Base-by-base conservation (phyloP, 2,113 vertebrate species). In the Eublepharis macularius region DNA sequence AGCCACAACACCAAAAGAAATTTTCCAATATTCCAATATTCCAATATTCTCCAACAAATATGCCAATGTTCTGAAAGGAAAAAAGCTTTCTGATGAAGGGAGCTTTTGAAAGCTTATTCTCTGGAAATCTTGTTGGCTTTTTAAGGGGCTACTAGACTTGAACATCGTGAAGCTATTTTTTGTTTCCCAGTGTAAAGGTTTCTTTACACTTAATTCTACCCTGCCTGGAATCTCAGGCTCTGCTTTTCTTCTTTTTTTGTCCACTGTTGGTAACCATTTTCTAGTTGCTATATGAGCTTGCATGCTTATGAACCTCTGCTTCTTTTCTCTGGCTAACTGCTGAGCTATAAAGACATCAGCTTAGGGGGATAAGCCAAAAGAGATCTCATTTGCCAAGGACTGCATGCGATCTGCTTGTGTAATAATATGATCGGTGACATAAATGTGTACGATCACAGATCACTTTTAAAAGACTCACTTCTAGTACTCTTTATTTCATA, bases 301-400 rank as follows among this genome's bases (percentile, higher is more conserved):
- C 82, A 89, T 89, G 34, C 6, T 49, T 2, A 65, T 47, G n/a
- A 66, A 76, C n/a, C 41, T 80, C 82, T 63, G 17, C 4, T 2
- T 45, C 47, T 54, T 24, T 70, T 81, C 24, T 81, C 26, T 78
- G 0, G 1, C 63, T 88, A 77, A 5, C 32, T 84, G 12, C 36
- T 85, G 72, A 47, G 16, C 73, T 73, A 82, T 0, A 1, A 87
- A 87, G 7, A 57, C 83, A 10, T 32, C 12, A 24, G 24, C 29
- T 87, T 57, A 78, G 24, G 45, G 68, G 86, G 10, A 47, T 82
- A 43, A 26, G 74, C 49, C 16, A 45, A 32, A 74, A n/a, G 49
- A 82, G 63, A 87, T 90, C 63, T 1, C n/a, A 81, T 74, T 32
- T 74, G n/a, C 34, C 26, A 32, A n/a, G 76, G 66, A 39, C 17